These are phyloP conservation scores for Dromas ardeola DNA, from an alignment of 2,113 vertebrate genomes.

Conservation along the genomic window DNA sequence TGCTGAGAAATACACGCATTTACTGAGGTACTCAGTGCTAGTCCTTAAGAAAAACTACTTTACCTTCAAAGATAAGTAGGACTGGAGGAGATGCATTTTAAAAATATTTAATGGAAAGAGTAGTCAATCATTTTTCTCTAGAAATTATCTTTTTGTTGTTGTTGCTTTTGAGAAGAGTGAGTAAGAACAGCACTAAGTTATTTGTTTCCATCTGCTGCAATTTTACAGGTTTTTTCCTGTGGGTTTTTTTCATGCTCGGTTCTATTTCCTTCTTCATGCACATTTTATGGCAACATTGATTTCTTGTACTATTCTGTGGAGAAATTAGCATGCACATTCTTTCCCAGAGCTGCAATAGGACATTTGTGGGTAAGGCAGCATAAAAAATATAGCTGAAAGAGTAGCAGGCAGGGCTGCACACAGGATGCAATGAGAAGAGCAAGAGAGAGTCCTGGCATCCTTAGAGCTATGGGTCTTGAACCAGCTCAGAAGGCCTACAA, in stretches of 20 bases:
- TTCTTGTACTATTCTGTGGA: not conserved
- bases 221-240: not conserved
- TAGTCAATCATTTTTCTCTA: not conserved
- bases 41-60: not conserved
- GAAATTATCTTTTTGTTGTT: not conserved
- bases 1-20: not conserved
- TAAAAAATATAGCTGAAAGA: not conserved
- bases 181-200: not conserved
- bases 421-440: not conserved
- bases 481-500: not conserved
- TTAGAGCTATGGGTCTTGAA: not conserved
- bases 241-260: not conserved
- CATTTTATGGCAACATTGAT: not conserved
- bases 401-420: not conserved
- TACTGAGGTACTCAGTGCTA: not conserved
- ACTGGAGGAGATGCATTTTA: not conserved
- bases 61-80: not conserved
- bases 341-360: not conserved
- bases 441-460: not conserved
- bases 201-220: not conserved
- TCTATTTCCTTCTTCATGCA: not conserved
- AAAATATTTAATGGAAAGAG: not conserved
- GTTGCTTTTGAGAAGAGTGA: not conserved
- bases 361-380: not conserved
- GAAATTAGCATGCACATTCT: not conserved